Conservation (phyloP, 2,113 vertebrate genomes). For the Cheilinus undulatus region DNA sequence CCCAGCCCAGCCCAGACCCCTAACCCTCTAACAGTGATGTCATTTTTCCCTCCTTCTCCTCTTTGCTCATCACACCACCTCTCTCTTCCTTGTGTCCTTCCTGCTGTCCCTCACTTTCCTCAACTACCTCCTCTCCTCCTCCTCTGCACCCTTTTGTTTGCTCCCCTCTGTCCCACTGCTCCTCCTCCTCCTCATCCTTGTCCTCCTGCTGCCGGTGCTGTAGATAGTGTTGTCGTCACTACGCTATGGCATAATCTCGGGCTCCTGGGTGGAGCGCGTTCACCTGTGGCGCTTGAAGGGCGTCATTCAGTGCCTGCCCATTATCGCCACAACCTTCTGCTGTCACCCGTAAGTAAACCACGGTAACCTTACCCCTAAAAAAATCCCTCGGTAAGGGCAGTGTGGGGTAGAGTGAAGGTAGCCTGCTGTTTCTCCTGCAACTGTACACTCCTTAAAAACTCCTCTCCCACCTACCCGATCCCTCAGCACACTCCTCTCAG, state of each 20-base stretch:
- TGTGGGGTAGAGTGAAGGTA: slow-evolving; percentile 47
- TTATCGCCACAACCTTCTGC: slow-evolving; percentile 89
- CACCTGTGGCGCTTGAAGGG: slow-evolving; percentile 85
- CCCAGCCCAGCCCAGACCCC: slow-evolving; percentile 60
- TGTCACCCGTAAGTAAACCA: slow-evolving; percentile 89
- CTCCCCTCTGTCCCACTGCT: slow-evolving; percentile 46
- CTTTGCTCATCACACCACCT: slow-evolving; percentile 33
- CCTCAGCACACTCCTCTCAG: slow-evolving; percentile 17
- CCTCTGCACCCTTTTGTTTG: slow-evolving; percentile 30
- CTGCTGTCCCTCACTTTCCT: slow-evolving; percentile 31
- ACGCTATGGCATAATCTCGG: slow-evolving; percentile 83
- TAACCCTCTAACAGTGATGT: slow-evolving; percentile 82
- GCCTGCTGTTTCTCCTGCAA: slow-evolving; percentile 16
- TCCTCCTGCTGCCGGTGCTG: slow-evolving; percentile 64
- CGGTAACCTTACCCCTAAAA: slow-evolving; percentile 28
- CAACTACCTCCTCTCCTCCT: slow-evolving; percentile 23
- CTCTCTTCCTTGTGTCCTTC: background rate
- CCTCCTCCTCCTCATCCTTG: slow-evolving; percentile 27
- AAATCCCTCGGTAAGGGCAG: slow-evolving; percentile 38
- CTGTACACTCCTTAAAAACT: slow-evolving; percentile 19
- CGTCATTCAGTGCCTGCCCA: slow-evolving; percentile 86
- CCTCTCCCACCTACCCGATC: slow-evolving; percentile 19
- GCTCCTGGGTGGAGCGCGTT: slow-evolving; percentile 81
- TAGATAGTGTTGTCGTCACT: slow-evolving; percentile 84
- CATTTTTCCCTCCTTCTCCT: slow-evolving; percentile 58